phyloP scores from a whole-genome alignment of 2,888 invertebrate genomes.

The Creontiades dilutus region DNA sequence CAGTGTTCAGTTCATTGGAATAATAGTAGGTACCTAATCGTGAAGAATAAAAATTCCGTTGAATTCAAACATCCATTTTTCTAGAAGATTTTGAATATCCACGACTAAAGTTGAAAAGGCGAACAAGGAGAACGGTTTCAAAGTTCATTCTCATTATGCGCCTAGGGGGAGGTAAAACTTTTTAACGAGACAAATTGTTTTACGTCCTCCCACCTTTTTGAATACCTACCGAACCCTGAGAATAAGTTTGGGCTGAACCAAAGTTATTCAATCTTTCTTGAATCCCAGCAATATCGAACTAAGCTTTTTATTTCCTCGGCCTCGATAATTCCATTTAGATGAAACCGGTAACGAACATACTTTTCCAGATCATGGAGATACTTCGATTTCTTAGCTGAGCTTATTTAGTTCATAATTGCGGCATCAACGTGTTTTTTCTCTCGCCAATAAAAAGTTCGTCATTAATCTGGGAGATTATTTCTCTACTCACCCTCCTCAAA shows the following conservation, averaged over 20 bases:
- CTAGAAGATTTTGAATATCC: neutral
- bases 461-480: no score
- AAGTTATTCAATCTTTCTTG: neutral
- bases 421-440: no score
- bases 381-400: no score
- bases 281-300: neutral
- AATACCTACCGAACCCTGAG: neutral
- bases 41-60: no score
- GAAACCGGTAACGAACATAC: neutral
- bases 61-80: no score
- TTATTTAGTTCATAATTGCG: no score
- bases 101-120: neutral
- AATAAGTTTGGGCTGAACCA: neutral
- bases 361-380: no score
- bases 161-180: constrained; percentile 24
- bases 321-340: neutral
- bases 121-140: neutral
- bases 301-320: neutral
- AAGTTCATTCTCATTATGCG: constrained; percentile 37
- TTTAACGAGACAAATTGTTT: constrained; percentile 41
- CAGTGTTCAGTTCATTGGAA: no score
- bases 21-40: no score
- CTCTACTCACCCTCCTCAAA: no score
- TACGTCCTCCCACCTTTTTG: constrained; percentile 12
- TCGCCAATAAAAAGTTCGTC: no score